Percentiles rank a stretch among this genome's conserved stretches.
Evolutionary conservation across 2,797 vertebrate species (phyloP).

Genomic region (Phalanger gymnotis): DNA sequence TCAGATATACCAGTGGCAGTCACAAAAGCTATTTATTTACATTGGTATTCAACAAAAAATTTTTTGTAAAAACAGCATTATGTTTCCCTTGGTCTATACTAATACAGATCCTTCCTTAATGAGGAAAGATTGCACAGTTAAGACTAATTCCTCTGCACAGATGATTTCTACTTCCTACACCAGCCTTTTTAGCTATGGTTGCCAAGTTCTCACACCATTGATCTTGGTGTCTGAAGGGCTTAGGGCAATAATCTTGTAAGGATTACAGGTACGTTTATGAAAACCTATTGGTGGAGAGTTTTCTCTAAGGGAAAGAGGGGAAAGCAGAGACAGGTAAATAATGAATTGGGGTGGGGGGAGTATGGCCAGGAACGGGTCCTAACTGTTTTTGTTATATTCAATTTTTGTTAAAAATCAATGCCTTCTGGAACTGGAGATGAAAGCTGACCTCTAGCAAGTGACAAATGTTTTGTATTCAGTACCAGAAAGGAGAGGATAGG

Average conservation of each 20-base stretch:
- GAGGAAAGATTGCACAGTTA: conserved; percentile 32
- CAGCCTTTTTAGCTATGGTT: not conserved
- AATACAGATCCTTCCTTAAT: conserved; percentile 37
- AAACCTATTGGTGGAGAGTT: not conserved
- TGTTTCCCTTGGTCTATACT: conserved; percentile 57
- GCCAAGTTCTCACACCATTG: not conserved
- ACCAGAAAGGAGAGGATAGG: not conserved
- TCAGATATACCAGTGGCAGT: conserved; percentile 10
- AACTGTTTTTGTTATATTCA: not conserved
- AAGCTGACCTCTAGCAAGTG: not conserved
- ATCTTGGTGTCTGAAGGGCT: not conserved
- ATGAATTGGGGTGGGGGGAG: accelerated
- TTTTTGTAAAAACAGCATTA: conserved; percentile 70
- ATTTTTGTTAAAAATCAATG: not conserved
- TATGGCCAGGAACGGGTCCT: accelerated
- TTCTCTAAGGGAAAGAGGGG: conserved; percentile 22
- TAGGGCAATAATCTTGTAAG: too few relatives aligned
- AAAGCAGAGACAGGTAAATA: not conserved
- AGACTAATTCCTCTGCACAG: not conserved
- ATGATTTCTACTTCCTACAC: not conserved
- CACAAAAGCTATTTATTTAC: conserved; percentile 86
- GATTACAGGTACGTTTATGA: not conserved
- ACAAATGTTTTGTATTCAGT: not conserved
- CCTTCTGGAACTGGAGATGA: not conserved
- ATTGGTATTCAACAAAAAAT: conserved; percentile 60